Evolutionary conservation across 2,888 invertebrate genomes (phyloP).

Genomic region (Odontothrips loti): DNA sequence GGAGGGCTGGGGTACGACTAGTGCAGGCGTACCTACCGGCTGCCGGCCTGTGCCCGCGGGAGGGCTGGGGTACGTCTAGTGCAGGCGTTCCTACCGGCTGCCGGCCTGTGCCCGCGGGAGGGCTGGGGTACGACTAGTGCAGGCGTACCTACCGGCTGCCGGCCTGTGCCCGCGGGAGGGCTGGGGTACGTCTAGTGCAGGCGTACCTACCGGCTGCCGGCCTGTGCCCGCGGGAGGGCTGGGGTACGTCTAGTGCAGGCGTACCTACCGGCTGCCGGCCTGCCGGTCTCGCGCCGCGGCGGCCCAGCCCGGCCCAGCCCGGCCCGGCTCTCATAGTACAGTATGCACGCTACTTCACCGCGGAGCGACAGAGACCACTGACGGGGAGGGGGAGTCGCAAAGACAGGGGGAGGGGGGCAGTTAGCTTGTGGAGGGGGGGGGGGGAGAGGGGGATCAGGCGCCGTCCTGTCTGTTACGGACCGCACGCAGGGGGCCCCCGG

Average conservation of each 20-base stretch:
- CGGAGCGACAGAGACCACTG: not conserved
- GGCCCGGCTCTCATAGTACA: not conserved
- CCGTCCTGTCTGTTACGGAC: conserved; percentile 7
- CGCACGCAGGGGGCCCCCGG: not conserved
- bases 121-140: no score
- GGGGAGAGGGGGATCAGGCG: not conserved
- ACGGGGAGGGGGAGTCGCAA: not conserved
- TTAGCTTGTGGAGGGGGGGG: not conserved
- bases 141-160: no score
- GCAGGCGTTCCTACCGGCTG: no score
- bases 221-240: no score
- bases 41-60: no score
- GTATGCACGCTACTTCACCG: not conserved
- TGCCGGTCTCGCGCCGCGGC: not conserved
- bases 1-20: no score
- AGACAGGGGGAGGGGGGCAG: not conserved
- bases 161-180: no score
- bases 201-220: not conserved
- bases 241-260: no score
- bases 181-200: no score
- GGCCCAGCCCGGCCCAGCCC: not conserved
- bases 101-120: no score
- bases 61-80: no score
- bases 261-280: not conserved
- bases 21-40: no score